Evolutionary conservation across 2,888 invertebrate genomes (phyloP).

Genomic region (Oxycera nigricornis): DNA sequence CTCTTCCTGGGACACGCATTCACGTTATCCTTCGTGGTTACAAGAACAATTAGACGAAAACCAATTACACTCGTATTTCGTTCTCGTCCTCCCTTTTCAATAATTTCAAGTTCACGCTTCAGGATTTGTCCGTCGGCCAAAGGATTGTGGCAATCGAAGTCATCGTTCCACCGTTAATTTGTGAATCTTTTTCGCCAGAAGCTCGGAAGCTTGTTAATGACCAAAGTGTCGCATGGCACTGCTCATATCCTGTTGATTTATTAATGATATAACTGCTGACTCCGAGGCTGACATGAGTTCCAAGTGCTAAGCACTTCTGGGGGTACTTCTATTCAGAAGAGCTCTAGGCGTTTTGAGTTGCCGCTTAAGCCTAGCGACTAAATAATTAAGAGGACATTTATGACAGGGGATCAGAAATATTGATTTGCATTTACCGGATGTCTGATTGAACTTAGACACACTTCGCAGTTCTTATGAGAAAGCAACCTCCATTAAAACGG

Average conservation of each 20-base stretch:
- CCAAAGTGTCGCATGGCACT: slow-evolving; percentile 3
- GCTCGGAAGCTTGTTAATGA: not conserved
- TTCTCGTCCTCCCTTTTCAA: too few relatives aligned
- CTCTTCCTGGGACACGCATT: too few relatives aligned
- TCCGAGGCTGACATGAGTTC: not conserved
- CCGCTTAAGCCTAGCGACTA: not conserved
- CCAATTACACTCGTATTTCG: too few relatives aligned
- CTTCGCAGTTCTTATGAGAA: not conserved
- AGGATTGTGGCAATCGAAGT: not conserved
- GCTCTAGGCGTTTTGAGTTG: not conserved
- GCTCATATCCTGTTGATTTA: slow-evolving; percentile 12
- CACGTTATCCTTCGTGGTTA: too few relatives aligned
- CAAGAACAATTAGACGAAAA: too few relatives aligned
- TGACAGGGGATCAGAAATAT: not conserved
- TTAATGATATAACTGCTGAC: not conserved
- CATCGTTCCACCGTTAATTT: not conserved
- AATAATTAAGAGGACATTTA: not conserved
- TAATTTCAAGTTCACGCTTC: too few relatives aligned
- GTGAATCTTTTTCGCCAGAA: not conserved
- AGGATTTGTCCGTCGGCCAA: too few relatives aligned
- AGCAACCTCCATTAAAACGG: too few relatives aligned
- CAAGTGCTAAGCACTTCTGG: not conserved
- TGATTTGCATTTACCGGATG: not conserved
- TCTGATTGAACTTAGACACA: not conserved
- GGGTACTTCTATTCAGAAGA: not conserved